A percentile compares a stretch with the other conserved stretches of the same genome.
Conservation (phyloP, 2,888 invertebrate species). For the Micoletzkya japonica region DNA sequence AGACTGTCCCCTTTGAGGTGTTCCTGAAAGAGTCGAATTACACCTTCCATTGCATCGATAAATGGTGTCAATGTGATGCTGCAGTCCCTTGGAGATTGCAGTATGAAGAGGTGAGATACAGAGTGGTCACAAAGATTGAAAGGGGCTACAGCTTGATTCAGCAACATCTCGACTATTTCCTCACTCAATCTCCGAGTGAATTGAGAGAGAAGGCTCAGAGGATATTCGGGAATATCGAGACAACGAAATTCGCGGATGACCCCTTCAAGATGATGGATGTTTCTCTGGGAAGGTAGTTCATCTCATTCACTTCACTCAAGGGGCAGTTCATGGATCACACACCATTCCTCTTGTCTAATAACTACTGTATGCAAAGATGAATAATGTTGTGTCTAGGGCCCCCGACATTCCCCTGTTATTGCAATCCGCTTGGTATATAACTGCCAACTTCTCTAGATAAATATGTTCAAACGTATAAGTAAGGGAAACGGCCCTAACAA, state of each 20-base stretch:
- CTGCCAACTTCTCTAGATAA: too few relatives aligned
- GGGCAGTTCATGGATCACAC: too few relatives aligned
- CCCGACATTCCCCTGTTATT: too few relatives aligned
- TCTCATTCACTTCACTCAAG: too few relatives aligned
- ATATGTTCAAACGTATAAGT: too few relatives aligned
- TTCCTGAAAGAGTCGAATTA: constrained; percentile 1
- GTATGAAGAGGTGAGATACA: constrained; percentile 2
- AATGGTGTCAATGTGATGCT: background rate
- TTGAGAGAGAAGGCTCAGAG: constrained; percentile 11
- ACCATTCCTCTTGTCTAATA: background rate
- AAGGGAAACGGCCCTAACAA: too few relatives aligned
- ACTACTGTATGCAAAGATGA: too few relatives aligned
- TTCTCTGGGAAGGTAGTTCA: constrained; percentile 4
- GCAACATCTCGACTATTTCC: constrained; percentile 8
- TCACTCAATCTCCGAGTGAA: background rate
- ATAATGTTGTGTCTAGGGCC: too few relatives aligned
- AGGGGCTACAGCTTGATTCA: background rate
- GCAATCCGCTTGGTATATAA: too few relatives aligned
- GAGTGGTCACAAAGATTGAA: background rate
- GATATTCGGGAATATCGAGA: background rate
- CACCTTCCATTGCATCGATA: constrained; percentile 2
- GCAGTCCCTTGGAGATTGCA: background rate
- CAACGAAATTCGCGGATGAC: background rate
- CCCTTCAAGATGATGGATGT: constrained; percentile 27
- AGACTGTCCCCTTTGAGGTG: too few relatives aligned